Evolutionary conservation across 2,797 vertebrate species (phyloP).

Genomic region (Smutsia gigantea): DNA sequence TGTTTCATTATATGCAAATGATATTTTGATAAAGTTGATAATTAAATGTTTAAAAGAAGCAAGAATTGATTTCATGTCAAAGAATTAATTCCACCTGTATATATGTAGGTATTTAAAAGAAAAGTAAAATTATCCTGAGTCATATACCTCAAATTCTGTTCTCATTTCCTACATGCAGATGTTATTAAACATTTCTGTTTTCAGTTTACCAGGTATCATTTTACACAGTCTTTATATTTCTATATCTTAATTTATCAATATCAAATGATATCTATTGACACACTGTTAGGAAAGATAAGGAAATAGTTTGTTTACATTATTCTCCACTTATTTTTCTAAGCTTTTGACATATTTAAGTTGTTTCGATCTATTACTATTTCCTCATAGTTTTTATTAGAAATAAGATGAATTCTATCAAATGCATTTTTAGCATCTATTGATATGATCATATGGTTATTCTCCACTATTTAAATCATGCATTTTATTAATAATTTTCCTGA

Average conservation of each 20-base stretch:
- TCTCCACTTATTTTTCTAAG: not conserved
- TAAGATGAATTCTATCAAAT: not conserved
- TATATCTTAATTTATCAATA: not conserved
- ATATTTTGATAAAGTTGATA: not conserved
- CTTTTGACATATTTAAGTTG: not conserved
- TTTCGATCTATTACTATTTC: not conserved
- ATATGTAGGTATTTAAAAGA: not conserved
- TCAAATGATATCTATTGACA: not conserved
- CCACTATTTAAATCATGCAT: not conserved
- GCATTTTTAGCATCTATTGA: not conserved
- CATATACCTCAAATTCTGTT: not conserved
- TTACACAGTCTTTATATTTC: not conserved
- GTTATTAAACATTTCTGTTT: conserved; percentile 25
- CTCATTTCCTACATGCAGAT: not conserved
- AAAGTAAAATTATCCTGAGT: not conserved
- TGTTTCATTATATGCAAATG: not conserved
- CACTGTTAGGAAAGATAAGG: not conserved
- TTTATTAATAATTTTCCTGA: not conserved
- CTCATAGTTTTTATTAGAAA: conserved; percentile 2
- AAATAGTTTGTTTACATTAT: not conserved
- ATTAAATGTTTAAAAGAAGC: not conserved
- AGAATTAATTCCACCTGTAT: not conserved
- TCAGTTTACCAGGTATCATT: not conserved
- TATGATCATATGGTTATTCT: not conserved
- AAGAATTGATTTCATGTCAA: not conserved